These are phyloP conservation scores for Terrapene triunguis DNA, from an alignment of 2,113 vertebrate species.

Conservation along the genomic window DNA sequence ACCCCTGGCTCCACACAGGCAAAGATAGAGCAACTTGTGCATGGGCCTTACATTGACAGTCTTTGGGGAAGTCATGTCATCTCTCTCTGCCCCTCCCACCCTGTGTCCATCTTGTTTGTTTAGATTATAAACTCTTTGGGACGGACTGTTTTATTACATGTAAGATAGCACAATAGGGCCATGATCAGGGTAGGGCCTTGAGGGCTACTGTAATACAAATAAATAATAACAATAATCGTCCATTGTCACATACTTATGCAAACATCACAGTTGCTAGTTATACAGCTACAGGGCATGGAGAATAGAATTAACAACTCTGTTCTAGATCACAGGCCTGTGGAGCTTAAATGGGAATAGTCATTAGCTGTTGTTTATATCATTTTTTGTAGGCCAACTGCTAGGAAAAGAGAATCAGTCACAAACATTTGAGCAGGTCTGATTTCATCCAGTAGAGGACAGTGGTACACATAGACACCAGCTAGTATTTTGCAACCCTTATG, in stretches of 20 bases:
- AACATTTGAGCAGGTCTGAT: neutral
- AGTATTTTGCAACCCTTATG: neutral
- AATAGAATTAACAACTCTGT: neutral
- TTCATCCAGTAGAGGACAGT: conserved; percentile 37
- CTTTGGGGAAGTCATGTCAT: neutral
- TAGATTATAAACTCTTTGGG: neutral
- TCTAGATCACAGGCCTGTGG: neutral
- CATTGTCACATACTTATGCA: neutral
- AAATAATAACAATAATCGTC: neutral
- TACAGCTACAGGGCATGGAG: neutral
- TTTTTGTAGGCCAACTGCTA: neutral
- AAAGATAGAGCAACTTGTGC: neutral
- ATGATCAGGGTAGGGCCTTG: neutral
- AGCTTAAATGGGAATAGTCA: neutral
- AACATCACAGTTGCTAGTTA: neutral
- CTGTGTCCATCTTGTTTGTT: neutral
- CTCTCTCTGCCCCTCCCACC: neutral
- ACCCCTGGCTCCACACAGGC: neutral
- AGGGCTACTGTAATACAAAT: neutral
- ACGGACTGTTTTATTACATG: fast-evolving
- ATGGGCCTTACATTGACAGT: neutral
- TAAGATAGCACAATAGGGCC: fast-evolving
- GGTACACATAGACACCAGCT: neutral
- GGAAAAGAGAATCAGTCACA: neutral
- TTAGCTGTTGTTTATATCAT: neutral